These are phyloP conservation scores for Aeoliscus strigatus DNA, from an alignment of 2,797 vertebrate genomes.

Conservation along the genomic window DNA sequence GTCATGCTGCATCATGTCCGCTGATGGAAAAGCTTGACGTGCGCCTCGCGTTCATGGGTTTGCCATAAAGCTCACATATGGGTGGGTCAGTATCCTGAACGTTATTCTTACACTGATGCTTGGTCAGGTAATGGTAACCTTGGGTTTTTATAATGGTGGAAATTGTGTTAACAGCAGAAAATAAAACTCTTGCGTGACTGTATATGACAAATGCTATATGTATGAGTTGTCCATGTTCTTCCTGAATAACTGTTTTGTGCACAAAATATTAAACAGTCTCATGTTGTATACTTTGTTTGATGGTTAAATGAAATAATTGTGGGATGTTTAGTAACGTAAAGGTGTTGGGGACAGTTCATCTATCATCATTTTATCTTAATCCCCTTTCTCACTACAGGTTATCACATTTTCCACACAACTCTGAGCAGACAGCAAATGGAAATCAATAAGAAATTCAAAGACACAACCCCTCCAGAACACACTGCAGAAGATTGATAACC, in stretches of 20 bases:
- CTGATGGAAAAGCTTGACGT: slow-evolving; percentile 27
- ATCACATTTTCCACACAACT: slow-evolving; percentile 33
- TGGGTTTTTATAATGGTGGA: too few species aligned
- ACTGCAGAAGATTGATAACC: slow-evolving; percentile 18
- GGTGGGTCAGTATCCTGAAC: slow-evolving; percentile 22
- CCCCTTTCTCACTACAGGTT: slow-evolving; percentile 31
- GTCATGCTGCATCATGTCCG: slow-evolving; percentile 45
- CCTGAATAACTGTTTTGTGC: too few species aligned
- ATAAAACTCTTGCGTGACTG: too few species aligned
- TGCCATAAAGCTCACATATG: slow-evolving; percentile 31
- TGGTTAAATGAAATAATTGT: too few species aligned
- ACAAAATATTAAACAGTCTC: too few species aligned
- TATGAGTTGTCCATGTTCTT: too few species aligned
- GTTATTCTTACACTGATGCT: slow-evolving; percentile 17
- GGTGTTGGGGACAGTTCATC: slow-evolving; percentile 27
- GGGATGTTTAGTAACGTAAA: slow-evolving; percentile 12
- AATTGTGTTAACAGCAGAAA: too few species aligned
- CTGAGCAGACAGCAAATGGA: slow-evolving; percentile 35
- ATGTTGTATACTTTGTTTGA: too few species aligned
- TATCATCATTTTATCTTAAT: slow-evolving; percentile 34
- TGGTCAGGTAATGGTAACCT: slow-evolving; percentile 8
- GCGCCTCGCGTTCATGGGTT: slow-evolving; percentile 17
- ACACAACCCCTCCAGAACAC: slow-evolving; percentile 3
- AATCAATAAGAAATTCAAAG: slow-evolving; percentile 55
- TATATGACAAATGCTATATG: too few species aligned